These are phyloP conservation scores for Rissa tridactyla DNA, from an alignment of 2,113 vertebrate species.

Conservation along the genomic window DNA sequence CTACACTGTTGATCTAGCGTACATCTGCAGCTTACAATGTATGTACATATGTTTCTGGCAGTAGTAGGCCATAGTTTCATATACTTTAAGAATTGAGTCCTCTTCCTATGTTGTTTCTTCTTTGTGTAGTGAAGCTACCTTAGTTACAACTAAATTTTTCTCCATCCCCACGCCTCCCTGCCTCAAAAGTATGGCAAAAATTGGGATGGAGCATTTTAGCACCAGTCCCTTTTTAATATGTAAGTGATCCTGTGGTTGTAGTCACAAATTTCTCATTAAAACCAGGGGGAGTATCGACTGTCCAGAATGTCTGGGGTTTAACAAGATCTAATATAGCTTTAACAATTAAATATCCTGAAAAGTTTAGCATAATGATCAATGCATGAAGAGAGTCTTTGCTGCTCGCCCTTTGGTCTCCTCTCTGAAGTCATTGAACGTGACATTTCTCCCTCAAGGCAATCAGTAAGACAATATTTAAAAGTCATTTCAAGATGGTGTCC, in stretches of 20 bases:
- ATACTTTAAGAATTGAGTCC: background rate
- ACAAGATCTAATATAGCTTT: background rate
- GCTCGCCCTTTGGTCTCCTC: background rate
- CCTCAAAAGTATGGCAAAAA: background rate
- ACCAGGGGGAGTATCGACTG: background rate
- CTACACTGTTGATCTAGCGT: rapidly evolving
- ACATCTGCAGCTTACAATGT: background rate
- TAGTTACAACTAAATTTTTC: background rate
- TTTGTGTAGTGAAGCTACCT: background rate
- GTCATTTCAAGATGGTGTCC: background rate
- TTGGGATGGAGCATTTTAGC: background rate
- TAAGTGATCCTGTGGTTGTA: background rate
- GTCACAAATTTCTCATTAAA: background rate
- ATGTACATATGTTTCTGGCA: background rate
- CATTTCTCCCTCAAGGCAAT: background rate
- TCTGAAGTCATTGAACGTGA: background rate
- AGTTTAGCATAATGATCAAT: background rate
- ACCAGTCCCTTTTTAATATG: rapidly evolving
- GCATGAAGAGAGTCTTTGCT: background rate
- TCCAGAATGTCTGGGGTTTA: background rate
- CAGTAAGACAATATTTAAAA: background rate
- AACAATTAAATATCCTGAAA: background rate
- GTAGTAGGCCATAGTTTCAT: background rate
- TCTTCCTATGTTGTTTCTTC: background rate
- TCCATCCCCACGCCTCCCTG: background rate